These are phyloP conservation scores for Malurus elegans DNA, from an alignment of 2,113 vertebrate species.

Conservation along the genomic window DNA sequence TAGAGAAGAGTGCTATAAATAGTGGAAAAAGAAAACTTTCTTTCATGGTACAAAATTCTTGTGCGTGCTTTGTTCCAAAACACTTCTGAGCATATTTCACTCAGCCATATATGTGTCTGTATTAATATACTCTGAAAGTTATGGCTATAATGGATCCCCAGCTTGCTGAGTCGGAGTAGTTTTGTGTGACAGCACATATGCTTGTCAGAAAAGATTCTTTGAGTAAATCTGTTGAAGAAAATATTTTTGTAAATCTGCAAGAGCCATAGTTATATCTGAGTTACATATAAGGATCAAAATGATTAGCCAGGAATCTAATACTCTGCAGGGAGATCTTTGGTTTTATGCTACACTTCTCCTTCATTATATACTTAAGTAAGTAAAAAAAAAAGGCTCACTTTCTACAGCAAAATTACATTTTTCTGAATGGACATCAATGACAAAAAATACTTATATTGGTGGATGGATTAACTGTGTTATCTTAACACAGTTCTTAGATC, in stretches of 20 bases:
- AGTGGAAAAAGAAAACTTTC: conserved; percentile 54
- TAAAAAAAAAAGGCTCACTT: neutral
- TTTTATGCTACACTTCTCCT: neutral
- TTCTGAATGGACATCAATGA: neutral
- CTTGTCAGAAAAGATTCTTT: conserved; percentile 67
- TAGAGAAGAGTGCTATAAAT: conserved; percentile 41
- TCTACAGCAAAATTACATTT: neutral
- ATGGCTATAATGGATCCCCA: conserved; percentile 69
- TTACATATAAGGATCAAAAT: conserved; percentile 40
- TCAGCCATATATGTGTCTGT: conserved; percentile 63
- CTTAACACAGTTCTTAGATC: neutral
- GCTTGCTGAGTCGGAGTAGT: conserved; percentile 62
- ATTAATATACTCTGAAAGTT: conserved; percentile 69
- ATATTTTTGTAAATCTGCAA: conserved; percentile 66
- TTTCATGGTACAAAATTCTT: conserved; percentile 53
- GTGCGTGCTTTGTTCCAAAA: conserved; percentile 55
- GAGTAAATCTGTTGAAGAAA: conserved; percentile 68
- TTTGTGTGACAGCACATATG: conserved; percentile 68
- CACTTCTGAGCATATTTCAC: conserved; percentile 66
- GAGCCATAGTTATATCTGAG: conserved; percentile 47
- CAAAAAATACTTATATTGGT: neutral
- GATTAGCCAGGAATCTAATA: conserved; percentile 53
- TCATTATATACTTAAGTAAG: neutral
- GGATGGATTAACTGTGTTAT: neutral
- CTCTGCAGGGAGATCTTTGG: neutral